Evolutionary conservation across 2,797 vertebrate species (phyloP).

Genomic region (Phoxinus dragarum): DNA sequence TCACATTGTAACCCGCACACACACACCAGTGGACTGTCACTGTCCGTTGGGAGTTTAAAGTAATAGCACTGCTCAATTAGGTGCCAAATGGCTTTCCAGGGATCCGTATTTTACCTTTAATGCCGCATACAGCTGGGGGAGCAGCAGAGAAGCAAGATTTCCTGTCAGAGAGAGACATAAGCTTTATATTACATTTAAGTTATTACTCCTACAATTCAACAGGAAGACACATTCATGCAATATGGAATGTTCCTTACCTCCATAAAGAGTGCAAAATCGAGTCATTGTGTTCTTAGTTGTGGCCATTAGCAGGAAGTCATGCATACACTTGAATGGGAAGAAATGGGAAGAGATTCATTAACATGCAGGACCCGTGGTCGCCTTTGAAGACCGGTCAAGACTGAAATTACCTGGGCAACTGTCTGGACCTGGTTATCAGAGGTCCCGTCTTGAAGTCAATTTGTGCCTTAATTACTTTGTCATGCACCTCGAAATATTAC

Average conservation of each 20-base stretch:
- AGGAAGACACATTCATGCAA: slow-evolving; percentile 63
- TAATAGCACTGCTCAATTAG: slow-evolving; percentile 86
- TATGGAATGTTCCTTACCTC: slow-evolving; percentile 66
- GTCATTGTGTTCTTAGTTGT: slow-evolving; percentile 57
- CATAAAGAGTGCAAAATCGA: slow-evolving; percentile 63
- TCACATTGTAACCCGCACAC: slow-evolving; percentile 22
- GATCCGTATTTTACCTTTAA: slow-evolving; percentile 82
- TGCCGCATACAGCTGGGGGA: slow-evolving; percentile 77
- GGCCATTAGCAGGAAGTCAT: slow-evolving; percentile 53
- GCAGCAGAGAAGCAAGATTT: slow-evolving; percentile 71
- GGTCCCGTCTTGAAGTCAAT: slow-evolving; percentile 50
- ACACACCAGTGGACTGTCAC: slow-evolving; percentile 64
- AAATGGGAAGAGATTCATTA: slow-evolving; percentile 53
- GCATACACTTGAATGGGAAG: slow-evolving; percentile 8
- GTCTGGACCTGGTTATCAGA: slow-evolving; percentile 43
- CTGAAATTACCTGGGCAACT: slow-evolving; percentile 51
- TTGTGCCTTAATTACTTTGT: slow-evolving; percentile 55
- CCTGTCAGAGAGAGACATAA: slow-evolving; percentile 77
- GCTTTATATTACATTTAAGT: slow-evolving; percentile 77
- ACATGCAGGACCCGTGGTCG: slow-evolving; percentile 48
- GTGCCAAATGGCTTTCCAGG: slow-evolving; percentile 83
- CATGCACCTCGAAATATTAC: slow-evolving; percentile 46
- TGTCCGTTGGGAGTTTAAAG: slow-evolving; percentile 79
- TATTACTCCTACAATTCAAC: slow-evolving; percentile 77
- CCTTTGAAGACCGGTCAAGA: slow-evolving; percentile 50